A percentile compares a stretch with the other conserved stretches of the same genome.
Conservation (phyloP, 2,797 vertebrate genomes). For the Artibeus jamaicensis region DNA sequence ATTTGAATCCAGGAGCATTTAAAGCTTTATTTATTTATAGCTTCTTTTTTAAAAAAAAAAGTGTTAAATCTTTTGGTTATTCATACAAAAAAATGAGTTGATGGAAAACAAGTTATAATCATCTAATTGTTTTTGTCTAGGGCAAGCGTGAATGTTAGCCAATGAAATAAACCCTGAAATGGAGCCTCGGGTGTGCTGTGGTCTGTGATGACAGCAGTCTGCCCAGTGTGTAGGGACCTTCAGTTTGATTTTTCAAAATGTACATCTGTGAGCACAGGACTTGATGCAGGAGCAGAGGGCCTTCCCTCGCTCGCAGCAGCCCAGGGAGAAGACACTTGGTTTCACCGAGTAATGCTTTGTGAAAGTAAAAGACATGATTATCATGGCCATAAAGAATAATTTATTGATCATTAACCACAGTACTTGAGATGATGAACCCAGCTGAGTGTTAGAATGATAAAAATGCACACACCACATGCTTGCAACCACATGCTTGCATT, state of each 20-base stretch:
- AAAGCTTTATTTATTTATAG: conserved; percentile 88
- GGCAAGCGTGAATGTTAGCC: conserved; percentile 83
- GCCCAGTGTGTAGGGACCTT: neutral
- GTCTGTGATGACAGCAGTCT: conserved; percentile 49
- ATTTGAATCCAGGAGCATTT: conserved; percentile 80
- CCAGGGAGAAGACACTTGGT: no score
- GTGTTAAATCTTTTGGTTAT: conserved; percentile 73
- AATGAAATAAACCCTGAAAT: conserved; percentile 84
- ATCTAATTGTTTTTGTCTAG: conserved; percentile 82
- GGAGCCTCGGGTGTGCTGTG: conserved; percentile 42
- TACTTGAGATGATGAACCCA: neutral
- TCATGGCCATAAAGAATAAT: neutral
- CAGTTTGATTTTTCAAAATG: neutral
- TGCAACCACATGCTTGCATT: no score
- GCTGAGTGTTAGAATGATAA: neutral
- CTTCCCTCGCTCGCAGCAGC: neutral
- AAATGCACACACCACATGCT: accelerated
- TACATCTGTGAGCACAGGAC: accelerated
- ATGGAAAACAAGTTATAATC: conserved; percentile 66
- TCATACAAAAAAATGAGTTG: conserved; percentile 72
- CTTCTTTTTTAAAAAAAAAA: conserved; percentile 77
- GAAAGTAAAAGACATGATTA: neutral
- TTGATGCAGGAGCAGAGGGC: accelerated
- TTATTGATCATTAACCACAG: accelerated
- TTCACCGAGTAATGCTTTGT: accelerated